These are phyloP conservation scores for Anser cygnoides DNA, from an alignment of 2,113 vertebrate species.

Conservation along the genomic window DNA sequence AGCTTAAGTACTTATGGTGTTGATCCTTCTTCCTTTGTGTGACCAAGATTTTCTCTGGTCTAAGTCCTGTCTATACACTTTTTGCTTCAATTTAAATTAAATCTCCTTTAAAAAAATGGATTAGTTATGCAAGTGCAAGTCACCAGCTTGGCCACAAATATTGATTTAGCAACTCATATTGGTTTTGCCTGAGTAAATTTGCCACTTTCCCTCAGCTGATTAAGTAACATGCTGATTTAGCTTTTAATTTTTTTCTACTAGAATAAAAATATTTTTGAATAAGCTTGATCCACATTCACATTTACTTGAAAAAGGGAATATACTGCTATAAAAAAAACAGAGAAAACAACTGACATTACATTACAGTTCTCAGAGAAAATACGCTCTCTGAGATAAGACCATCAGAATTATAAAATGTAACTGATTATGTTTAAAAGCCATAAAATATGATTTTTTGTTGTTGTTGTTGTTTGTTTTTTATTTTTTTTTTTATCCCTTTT, in stretches of 20 bases:
- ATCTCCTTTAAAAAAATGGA: slow-evolving; percentile 51
- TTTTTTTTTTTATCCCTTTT: not conserved
- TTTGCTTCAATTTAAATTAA: slow-evolving; percentile 51
- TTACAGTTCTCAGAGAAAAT: not conserved
- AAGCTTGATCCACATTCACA: not conserved
- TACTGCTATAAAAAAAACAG: not conserved
- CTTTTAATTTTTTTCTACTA: not conserved
- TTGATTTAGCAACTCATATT: slow-evolving; percentile 60
- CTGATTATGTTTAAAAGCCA: not conserved
- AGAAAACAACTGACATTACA: not conserved
- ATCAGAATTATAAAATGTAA: not conserved
- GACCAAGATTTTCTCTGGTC: not conserved
- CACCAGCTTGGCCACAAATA: slow-evolving; percentile 57
- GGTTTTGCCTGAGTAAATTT: slow-evolving; percentile 61
- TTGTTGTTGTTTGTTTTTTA: too few species aligned
- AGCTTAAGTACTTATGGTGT: not conserved
- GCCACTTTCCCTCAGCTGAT: slow-evolving; percentile 37
- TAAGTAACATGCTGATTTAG: slow-evolving; percentile 48
- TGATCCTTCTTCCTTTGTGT: not conserved
- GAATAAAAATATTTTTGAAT: slow-evolving; percentile 18
- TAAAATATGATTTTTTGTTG: not conserved
- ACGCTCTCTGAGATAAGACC: not conserved
- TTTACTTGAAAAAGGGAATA: not conserved
- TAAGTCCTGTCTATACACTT: slow-evolving; percentile 7
- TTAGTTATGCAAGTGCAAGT: slow-evolving; percentile 48